Percentiles rank a stretch among this genome's conserved stretches.
These are phyloP conservation scores for Phania funesta DNA, from an alignment of 2,888 invertebrate species.

Conservation along the genomic window DNA sequence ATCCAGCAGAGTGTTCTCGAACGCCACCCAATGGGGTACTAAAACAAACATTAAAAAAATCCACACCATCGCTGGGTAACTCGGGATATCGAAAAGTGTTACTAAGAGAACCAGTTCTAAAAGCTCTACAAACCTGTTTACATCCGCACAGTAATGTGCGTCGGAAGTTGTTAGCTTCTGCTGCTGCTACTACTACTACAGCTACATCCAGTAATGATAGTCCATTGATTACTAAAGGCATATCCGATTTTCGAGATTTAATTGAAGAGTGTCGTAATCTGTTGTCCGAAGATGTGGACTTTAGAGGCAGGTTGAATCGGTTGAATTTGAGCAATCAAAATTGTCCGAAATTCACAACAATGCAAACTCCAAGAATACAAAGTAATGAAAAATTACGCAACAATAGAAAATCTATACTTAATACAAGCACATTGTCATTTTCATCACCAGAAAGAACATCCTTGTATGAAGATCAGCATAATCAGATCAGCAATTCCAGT, in stretches of 20 bases:
- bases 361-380: slow-evolving; percentile 68
- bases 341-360: slow-evolving; percentile 71
- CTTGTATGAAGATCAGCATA: background rate
- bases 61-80: background rate
- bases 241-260: slow-evolving; percentile 74
- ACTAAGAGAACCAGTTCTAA: slow-evolving; percentile 73
- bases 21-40: slow-evolving; percentile 67
- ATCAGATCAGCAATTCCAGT: background rate
- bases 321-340: slow-evolving; percentile 66
- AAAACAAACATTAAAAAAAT: slow-evolving; percentile 70
- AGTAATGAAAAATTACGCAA: slow-evolving; percentile 39
- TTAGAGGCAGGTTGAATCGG: slow-evolving; percentile 67
- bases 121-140: slow-evolving; percentile 55
- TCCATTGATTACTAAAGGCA: slow-evolving; percentile 57
- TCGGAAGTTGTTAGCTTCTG: slow-evolving; percentile 22
- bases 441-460: background rate
- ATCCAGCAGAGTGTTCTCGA: slow-evolving; percentile 18
- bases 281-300: slow-evolving; percentile 71
- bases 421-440: background rate
- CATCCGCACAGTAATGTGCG: slow-evolving; percentile 40
- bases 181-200: background rate
- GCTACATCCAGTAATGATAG: slow-evolving; percentile 1
- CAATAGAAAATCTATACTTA: slow-evolving; percentile 13
- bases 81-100: slow-evolving; percentile 66
- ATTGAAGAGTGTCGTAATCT: slow-evolving; percentile 75